Conservation (phyloP, 2,113 vertebrate genomes). For the Onychostruthus taczanowskii region DNA sequence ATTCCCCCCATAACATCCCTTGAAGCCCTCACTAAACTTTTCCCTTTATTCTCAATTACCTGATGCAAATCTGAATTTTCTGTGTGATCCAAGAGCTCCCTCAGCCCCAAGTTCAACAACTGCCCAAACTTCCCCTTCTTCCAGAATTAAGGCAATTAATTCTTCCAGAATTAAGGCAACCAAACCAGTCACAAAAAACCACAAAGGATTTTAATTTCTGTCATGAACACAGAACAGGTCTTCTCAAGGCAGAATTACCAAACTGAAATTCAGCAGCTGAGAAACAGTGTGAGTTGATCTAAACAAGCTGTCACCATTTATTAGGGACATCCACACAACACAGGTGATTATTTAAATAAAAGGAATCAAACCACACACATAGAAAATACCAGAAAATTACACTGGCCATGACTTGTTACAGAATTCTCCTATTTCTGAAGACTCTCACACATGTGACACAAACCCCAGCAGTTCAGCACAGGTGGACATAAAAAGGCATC, state of each 20-base stretch:
- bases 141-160: not conserved
- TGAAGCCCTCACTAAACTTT: rapidly evolving
- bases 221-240: not conserved
- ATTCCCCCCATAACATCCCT: rapidly evolving
- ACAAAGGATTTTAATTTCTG: conserved; percentile 6
- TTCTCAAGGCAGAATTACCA: not conserved
- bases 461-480: not conserved
- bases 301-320: not conserved
- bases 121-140: not conserved
- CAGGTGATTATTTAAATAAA: not conserved
- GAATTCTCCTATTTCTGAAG: not conserved
- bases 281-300: not conserved
- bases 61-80: not conserved
- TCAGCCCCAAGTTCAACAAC: not conserved
- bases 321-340: not conserved
- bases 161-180: not conserved
- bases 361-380: not conserved
- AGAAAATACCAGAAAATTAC: not conserved
- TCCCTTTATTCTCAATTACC: not conserved
- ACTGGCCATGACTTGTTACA: conserved; percentile 21
- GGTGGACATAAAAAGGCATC: not conserved
- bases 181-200: not conserved
- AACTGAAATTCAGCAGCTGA: not conserved
- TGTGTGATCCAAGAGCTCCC: not conserved
- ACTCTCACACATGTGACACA: not conserved